Evolutionary conservation across 1,140 invertebrate genomes (phyloP), one percentile per base, ranked within the genome.

Genomic region (Drosophila erecta): DNA sequence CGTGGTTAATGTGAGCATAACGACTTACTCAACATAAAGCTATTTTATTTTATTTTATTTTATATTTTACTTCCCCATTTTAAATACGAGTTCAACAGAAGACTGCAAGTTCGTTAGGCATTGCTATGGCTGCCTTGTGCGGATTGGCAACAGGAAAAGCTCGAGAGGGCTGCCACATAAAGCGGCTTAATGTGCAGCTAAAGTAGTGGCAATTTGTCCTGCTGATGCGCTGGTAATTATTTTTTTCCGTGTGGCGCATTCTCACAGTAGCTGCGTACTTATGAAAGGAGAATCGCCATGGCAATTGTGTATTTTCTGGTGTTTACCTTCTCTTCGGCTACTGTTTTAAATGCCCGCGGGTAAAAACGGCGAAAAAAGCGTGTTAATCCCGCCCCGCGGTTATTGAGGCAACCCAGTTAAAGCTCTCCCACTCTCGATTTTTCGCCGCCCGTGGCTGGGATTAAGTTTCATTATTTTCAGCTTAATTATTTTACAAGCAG

Each of bases 391-490:
- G 75, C 79, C 83, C 83, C 76, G 57, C 69, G 83, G 83, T 66
- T 76, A 79, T 85, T 86, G 83, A 69, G 78, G 83, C 75, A 87
- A 86, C 83, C 83, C 78, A 86, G 78, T 87, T 81, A 72, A 75
- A 79, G 69, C 76, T 51, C 60, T 64, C 62, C 62, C 67, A 51
- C 46, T 80, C 46, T 61, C 47, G 35, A 47, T 30, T 72, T 35
- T 61, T 33, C 27, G 47, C 38, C 47, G 73, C 40, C 46, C 57
- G 27, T 61, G 57, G 73, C 73, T 58, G 67, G 79, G 79, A 86
- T 86, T 89, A 87, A 70, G 75, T 89, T 87, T 76, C 75, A 86
- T 86, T 87, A 87, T 89, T 86, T 86, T 76, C 66, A 83, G 75
- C 79, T 86, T 86, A 86, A 86, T 86, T 86, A 86, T 89, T 87